These are phyloP conservation scores for Rhopalosiphum maidis DNA, from an alignment of 1,140 invertebrate species.

Conservation along the genomic window DNA sequence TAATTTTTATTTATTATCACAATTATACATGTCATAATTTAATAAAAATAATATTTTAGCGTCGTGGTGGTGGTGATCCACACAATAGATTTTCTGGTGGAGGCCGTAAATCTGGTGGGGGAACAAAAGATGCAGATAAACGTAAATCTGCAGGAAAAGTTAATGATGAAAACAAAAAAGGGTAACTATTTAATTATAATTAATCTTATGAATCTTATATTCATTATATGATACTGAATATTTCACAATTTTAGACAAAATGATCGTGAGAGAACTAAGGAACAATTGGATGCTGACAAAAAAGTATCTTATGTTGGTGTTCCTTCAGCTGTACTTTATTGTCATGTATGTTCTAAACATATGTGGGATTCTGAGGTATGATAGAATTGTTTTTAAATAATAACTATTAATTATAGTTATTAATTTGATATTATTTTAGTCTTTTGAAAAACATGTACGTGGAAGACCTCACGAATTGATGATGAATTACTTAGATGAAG, in stretches of 20 bases:
- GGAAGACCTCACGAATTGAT: constrained; percentile 61
- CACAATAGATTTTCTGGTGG: constrained; percentile 21
- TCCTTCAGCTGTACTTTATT: constrained; percentile 71
- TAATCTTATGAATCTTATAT: not conserved
- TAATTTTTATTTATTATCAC: not conserved
- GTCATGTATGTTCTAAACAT: constrained; percentile 76
- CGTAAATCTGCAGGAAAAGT: constrained; percentile 52
- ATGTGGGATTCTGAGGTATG: constrained; percentile 79
- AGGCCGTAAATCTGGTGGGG: constrained; percentile 41
- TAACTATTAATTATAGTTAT: not conserved
- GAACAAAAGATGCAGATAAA: constrained; percentile 31
- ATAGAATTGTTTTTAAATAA: not conserved
- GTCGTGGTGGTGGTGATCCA: not conserved
- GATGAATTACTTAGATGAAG: constrained; percentile 61
- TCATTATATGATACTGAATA: not conserved
- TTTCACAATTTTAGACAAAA: constrained; percentile 24
- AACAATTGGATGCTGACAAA: constrained; percentile 49
- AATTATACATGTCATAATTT: not conserved
- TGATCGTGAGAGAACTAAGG: constrained; percentile 45
- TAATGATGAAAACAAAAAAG: constrained; percentile 52
- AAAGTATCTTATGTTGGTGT: constrained; percentile 64
- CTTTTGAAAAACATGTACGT: constrained; percentile 61
- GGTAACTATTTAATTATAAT: not conserved
- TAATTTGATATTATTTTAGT: constrained; percentile 58
- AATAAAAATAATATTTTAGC: constrained; percentile 2